Evolutionary conservation across 2,888 invertebrate genomes (phyloP), one percentile per base, ranked within the genome.

Genomic region (Elmis aenea): DNA sequence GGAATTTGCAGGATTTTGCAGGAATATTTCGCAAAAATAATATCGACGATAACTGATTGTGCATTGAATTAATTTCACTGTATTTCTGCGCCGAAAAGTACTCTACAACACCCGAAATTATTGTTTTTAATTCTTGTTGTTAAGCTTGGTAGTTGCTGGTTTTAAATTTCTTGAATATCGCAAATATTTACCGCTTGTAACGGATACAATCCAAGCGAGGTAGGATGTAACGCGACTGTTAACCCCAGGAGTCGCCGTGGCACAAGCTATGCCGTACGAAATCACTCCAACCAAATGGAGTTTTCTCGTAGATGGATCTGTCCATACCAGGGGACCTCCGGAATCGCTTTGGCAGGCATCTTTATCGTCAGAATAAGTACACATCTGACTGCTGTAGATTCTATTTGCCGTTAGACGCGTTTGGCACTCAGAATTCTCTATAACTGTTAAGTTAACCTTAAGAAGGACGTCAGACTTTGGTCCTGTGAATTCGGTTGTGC

Each of bases 331-430:
- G 0, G 80, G 79, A 0, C 80, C 79, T 2, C 81, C 81, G 3
- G 77, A 74, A 51, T 77, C 74, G 39, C 58, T 54, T 70, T 77
- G 76, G 48, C 81, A 81, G 10, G 77, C 58, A 46, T 81, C 81
- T 46, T 71, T 76, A 13, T 69, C 71, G 1, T 46, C 46, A 0
- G 67, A 55, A 10, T 51, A 71, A 0, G 79, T 77, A 52, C 81
- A 81, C 15, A 78, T 59, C 18, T 50, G 33, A 4, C 35, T 31
- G 8, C 26, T 32, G 14, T 28, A 25, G 28, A 49, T 45, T 23
- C 21, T 31, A 8, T 21, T 25, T 5, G 31, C 31, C 3, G 20
- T 28, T 4, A 33, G 3, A n/a, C 35, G 42, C n/a, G 38, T 2
- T 14, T 58, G 52, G 50, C 81, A 82, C 0, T 56, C 9, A 0